phyloP scores from a whole-genome alignment of 2,113 vertebrate species.

The Gobius niger region DNA sequence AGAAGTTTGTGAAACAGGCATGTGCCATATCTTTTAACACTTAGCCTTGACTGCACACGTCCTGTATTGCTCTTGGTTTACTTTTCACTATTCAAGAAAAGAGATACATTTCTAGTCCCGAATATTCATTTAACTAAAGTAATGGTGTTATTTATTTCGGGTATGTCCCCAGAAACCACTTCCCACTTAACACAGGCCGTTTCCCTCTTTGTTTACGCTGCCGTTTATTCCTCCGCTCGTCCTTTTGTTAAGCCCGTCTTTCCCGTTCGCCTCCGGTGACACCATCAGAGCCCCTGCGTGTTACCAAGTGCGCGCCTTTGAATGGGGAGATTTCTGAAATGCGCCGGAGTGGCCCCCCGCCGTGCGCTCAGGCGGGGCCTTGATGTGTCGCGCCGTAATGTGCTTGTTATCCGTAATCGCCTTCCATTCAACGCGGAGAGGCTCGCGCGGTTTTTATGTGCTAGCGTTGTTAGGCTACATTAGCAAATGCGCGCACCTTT shows the following conservation, averaged over 20 bases:
- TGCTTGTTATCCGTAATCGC: conserved; percentile 98
- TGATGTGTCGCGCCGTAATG: conserved; percentile 89
- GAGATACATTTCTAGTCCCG: too few species aligned
- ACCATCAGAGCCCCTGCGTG: conserved; percentile 92
- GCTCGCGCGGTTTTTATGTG: conserved; percentile 79
- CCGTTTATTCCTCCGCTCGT: conserved; percentile 22
- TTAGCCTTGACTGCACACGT: too few species aligned
- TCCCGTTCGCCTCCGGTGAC: conserved; percentile 84
- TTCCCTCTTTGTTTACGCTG: conserved; percentile 20
- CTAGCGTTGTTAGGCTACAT: conserved; percentile 27
- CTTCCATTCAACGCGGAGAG: conserved; percentile 94
- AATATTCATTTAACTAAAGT: too few species aligned
- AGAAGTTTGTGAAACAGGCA: too few species aligned
- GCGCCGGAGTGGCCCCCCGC: conserved; percentile 94
- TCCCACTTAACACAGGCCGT: not conserved
- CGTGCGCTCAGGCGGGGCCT: conserved; percentile 91
- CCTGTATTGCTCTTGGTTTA: too few species aligned
- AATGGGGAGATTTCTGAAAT: conserved; percentile 91
- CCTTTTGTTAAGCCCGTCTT: conserved; percentile 68
- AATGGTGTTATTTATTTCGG: too few species aligned
- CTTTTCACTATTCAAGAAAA: too few species aligned
- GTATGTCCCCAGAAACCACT: not conserved
- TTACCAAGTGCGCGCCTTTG: conserved; percentile 88
- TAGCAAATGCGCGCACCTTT: conserved; percentile 42
- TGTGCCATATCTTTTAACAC: too few species aligned